phyloP scores from a whole-genome alignment of 2,888 invertebrate species.

The Neria commutata region DNA sequence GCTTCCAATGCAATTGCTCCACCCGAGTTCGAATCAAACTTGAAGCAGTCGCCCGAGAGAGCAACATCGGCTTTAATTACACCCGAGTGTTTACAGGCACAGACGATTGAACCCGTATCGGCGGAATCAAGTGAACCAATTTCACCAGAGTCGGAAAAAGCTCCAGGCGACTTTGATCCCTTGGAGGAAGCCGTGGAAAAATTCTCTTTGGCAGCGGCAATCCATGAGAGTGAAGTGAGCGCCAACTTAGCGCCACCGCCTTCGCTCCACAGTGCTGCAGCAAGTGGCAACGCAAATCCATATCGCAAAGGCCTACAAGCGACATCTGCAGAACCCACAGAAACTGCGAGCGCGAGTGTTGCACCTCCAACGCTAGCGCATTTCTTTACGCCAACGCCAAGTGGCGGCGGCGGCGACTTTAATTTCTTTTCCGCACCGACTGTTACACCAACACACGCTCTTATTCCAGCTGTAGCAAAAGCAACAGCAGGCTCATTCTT shows the following conservation, averaged over 20 bases:
- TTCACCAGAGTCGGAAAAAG: not conserved
- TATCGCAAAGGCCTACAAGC: conserved; percentile 24
- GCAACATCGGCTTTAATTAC: not conserved
- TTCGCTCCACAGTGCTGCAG: not conserved
- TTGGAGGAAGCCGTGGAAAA: conserved; percentile 25
- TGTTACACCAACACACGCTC: not conserved
- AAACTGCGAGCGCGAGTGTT: not conserved
- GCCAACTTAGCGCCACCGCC: conserved; percentile 22
- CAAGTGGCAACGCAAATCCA: conserved; percentile 23
- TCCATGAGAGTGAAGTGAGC: not conserved
- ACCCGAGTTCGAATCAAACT: not conserved
- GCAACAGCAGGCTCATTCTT: not conserved
- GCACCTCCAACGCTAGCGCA: conserved; percentile 29
- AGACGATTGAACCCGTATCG: conserved; percentile 38
- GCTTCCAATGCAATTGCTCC: conserved; percentile 7
- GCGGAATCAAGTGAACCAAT: too few species aligned
- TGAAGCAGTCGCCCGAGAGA: not conserved
- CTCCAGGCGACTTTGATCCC: conserved; percentile 6
- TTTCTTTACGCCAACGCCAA: conserved; percentile 32
- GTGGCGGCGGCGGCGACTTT: conserved; percentile 15
- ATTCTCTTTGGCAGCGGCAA: conserved; percentile 10
- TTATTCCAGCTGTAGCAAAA: not conserved
- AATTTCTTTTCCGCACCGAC: conserved; percentile 31
- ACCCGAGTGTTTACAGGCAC: conserved; percentile 7
- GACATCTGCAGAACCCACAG: not conserved